Conservation (phyloP, 1,140 invertebrate genomes). For the Euura lappo region DNA sequence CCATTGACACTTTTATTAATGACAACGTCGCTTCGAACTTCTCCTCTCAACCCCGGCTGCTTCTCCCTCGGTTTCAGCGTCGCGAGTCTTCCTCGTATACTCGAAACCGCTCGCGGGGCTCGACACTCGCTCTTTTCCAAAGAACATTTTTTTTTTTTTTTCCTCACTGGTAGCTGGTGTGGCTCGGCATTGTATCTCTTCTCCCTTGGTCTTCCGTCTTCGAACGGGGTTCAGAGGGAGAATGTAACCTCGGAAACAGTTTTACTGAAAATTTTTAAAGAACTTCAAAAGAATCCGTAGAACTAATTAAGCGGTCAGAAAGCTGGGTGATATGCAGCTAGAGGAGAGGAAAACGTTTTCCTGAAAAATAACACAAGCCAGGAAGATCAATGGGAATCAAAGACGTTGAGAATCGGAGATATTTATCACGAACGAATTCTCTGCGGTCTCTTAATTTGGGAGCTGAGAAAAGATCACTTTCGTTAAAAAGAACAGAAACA, state of each 20-base stretch:
- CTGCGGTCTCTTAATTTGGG: too few species aligned
- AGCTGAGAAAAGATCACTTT: too few species aligned
- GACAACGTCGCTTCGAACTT: conserved; percentile 49
- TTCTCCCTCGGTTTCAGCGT: conserved; percentile 27
- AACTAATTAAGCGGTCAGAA: too few species aligned
- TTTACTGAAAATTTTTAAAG: too few species aligned
- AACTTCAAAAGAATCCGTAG: too few species aligned
- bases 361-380: too few species aligned
- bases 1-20: conserved; percentile 63
- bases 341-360: too few species aligned
- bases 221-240: conserved; percentile 8
- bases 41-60: conserved; percentile 26
- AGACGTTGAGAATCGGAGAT: too few species aligned
- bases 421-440: too few species aligned
- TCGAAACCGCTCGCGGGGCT: conserved; percentile 10
- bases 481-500: too few species aligned
- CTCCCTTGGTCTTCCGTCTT: conserved; percentile 21
- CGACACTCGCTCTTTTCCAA: conserved; percentile 27
- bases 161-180: conserved; percentile 22
- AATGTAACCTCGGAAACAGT: background rate
- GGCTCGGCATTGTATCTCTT: conserved; percentile 22
- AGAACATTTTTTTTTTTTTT: conserved; percentile 29
- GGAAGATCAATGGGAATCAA: too few species aligned
- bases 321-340: too few species aligned
- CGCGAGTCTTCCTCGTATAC: conserved; percentile 19